A percentile compares a stretch with the other conserved stretches of the same genome.
phyloP scores from a whole-genome alignment of 2,888 invertebrate genomes.

The Eristalis pertinax region DNA sequence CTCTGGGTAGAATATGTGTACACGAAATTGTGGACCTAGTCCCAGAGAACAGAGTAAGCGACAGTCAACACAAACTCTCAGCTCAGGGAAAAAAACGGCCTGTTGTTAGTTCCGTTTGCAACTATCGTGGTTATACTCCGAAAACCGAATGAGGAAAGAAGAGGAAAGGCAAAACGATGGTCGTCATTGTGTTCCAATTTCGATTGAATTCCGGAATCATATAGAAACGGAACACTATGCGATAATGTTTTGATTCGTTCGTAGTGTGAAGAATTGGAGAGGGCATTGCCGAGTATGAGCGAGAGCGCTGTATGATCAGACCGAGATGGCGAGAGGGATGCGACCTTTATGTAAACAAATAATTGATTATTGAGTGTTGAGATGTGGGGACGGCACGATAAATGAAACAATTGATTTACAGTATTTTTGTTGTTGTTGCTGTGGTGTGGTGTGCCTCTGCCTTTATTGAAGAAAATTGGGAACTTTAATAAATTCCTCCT shows the following conservation, averaged over 20 bases:
- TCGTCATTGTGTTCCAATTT: conserved; percentile 68
- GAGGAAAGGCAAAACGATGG: conserved; percentile 64
- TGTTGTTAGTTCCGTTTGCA: conserved; percentile 36
- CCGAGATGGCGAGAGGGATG: conserved; percentile 54
- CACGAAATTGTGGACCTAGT: not conserved
- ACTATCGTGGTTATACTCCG: conserved; percentile 64
- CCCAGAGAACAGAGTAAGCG: not conserved
- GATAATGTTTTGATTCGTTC: conserved; percentile 71
- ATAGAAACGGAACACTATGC: conserved; percentile 32
- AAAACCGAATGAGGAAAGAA: conserved; percentile 70
- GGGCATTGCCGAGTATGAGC: conserved; percentile 7
- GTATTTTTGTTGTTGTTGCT: conserved; percentile 11
- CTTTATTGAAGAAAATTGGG: conserved; percentile 65
- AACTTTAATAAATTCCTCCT: conserved; percentile 63
- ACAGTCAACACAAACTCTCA: not conserved
- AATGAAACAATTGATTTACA: conserved; percentile 67
- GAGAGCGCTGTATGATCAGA: conserved; percentile 5
- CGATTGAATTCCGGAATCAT: conserved; percentile 21
- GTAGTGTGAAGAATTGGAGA: conserved; percentile 51
- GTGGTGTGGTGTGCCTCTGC: conserved; percentile 31
- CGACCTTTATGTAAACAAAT: conserved; percentile 72
- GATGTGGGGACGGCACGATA: conserved; percentile 45
- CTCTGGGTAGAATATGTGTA: not conserved
- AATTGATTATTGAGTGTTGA: conserved; percentile 61
- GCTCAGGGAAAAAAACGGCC: conserved; percentile 5